Evolutionary conservation across 2,113 vertebrate genomes (phyloP).

Genomic region (Macrotus californicus): DNA sequence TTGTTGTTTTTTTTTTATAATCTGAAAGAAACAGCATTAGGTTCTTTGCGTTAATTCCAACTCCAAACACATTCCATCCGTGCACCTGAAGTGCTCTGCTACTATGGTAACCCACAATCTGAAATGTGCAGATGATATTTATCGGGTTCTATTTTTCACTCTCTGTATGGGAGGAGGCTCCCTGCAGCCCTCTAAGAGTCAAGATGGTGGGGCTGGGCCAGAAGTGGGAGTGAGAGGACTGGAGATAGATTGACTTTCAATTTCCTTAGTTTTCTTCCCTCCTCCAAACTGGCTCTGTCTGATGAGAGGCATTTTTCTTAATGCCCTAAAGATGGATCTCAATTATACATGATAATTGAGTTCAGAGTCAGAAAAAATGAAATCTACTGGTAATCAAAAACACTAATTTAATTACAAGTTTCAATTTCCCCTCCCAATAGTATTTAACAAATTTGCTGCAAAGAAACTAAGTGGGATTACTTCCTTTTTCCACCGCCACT

Average conservation of each 20-base stretch:
- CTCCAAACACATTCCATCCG: neutral
- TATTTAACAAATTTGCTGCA: constrained; percentile 30
- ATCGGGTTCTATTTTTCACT: neutral
- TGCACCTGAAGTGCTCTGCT: constrained; percentile 22
- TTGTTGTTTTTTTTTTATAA: neutral
- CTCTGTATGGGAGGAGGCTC: neutral
- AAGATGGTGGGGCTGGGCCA: neutral
- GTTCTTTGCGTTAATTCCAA: constrained; percentile 46
- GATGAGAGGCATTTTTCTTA: constrained; percentile 39
- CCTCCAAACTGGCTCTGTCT: neutral
- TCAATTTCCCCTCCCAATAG: constrained; percentile 24
- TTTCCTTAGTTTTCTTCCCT: neutral
- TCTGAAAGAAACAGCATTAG: neutral
- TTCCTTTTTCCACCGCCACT: neutral
- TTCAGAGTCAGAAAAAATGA: constrained; percentile 46
- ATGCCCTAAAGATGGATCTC: constrained; percentile 30
- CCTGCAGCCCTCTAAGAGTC: neutral
- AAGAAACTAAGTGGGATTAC: neutral
- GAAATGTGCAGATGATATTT: constrained; percentile 20
- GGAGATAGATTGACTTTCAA: neutral
- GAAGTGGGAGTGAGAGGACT: neutral
- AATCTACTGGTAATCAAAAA: constrained; percentile 51
- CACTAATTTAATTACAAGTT: constrained; percentile 46
- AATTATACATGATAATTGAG: constrained; percentile 41
- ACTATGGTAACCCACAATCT: constrained; percentile 34